A percentile compares a stretch with the other conserved stretches of the same genome.
Evolutionary conservation across 2,888 invertebrate genomes (phyloP).

Genomic region (Frankliniella intonsa): DNA sequence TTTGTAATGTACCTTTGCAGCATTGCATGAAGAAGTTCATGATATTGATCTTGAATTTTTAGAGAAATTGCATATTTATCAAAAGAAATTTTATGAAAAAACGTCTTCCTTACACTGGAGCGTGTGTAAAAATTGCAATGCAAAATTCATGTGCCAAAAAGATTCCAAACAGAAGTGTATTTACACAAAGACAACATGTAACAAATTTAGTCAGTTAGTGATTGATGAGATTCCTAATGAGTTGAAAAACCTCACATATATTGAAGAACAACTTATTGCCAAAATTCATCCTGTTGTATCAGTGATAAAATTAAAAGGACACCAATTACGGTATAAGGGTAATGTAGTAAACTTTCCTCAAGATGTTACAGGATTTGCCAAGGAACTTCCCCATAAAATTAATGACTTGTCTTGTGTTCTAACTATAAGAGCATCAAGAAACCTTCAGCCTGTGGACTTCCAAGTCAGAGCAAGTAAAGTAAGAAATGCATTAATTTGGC

Average conservation of each 20-base stretch:
- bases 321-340: slow-evolving; percentile 31
- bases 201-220: neutral
- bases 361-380: slow-evolving; percentile 28
- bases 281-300: slow-evolving; percentile 32
- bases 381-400: slow-evolving; percentile 12
- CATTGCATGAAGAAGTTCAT: too few relatives aligned
- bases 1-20: too few relatives aligned
- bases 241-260: slow-evolving; percentile 18
- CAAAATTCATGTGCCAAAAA: neutral
- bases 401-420: neutral
- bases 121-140: neutral
- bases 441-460: neutral
- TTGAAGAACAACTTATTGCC: neutral
- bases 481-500: neutral
- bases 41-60: too few relatives aligned
- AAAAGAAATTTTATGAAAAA: neutral
- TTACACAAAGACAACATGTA: neutral
- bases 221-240: neutral
- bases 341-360: slow-evolving; percentile 32
- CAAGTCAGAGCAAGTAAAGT: neutral
- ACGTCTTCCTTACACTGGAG: neutral
- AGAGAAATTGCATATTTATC: neutral
- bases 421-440: neutral
- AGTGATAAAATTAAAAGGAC: slow-evolving; percentile 31
- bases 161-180: neutral